Evolutionary conservation across 2,888 invertebrate genomes (phyloP), one percentile per base, ranked within the genome.

Genomic region (Agrenia bidenticulata): DNA sequence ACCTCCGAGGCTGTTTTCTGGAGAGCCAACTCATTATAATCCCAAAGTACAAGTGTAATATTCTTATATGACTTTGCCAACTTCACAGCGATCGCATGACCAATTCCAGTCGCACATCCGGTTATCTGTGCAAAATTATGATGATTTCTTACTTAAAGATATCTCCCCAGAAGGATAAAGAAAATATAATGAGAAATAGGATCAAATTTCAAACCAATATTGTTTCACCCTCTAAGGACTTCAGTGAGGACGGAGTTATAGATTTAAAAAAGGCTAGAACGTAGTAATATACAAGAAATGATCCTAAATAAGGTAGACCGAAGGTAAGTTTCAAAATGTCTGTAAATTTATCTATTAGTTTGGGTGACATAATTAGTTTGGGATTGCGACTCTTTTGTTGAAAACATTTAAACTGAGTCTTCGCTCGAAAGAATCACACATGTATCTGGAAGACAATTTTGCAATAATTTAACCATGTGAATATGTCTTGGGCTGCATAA

Each of bases 101-200:
- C 55, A 17, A 55, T 55, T 9, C 55, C 55, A 23, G 55, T 55
- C 2, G 23, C 32, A 32, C 55, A 55, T 27, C 55, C 55, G 2
- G 55, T 55, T n/a, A 55, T 32, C 55, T 55, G 7, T 51, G 5
- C 5, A 45, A n/a, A 9, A 45, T 4, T 45, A 45, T 45, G n/a
- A n/a, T n/a, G n/a, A n/a, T n/a, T n/a, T n/a, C n/a, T n/a, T n/a
- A n/a, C n/a, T n/a, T n/a, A n/a, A n/a, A n/a, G n/a, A n/a, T n/a
- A n/a, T n/a, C n/a, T n/a, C n/a, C n/a, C n/a, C n/a, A n/a, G n/a
- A n/a, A n/a, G n/a, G n/a, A n/a, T n/a, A n/a, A 39, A 39, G 13
- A 11, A 39, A 39, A 39, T 39, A 39, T 9, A 13, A 39, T 13
- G 13, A 39, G 39, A n/a, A n/a, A n/a, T n/a, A n/a, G n/a, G n/a